These are phyloP conservation scores for Hoplostethus mediterraneus DNA, from an alignment of 2,797 vertebrate genomes.

Conservation along the genomic window DNA sequence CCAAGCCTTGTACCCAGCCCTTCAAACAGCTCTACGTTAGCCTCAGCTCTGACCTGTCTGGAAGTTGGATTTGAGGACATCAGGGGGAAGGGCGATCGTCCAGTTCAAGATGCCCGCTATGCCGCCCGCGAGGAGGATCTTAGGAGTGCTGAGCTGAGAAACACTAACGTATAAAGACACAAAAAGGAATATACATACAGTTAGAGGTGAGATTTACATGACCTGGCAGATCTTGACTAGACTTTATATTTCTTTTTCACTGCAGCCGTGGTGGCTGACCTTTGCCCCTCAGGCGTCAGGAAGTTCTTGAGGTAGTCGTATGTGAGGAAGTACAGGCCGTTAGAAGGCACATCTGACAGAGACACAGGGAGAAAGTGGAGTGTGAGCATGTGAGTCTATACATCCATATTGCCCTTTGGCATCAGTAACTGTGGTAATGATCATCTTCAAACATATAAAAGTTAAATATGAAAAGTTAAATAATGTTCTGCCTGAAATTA, in stretches of 20 bases:
- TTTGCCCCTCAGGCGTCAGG: conserved; percentile 83
- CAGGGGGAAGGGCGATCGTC: conserved; percentile 84
- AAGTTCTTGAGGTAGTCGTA: conserved; percentile 81
- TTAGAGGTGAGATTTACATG: background rate
- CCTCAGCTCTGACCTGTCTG: conserved; percentile 80
- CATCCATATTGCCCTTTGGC: background rate
- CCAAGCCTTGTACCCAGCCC: too few species aligned
- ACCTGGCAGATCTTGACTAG: background rate
- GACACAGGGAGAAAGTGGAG: background rate
- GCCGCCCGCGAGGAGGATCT: conserved; percentile 84
- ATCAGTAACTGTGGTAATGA: background rate
- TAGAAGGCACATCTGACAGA: conserved; percentile 82
- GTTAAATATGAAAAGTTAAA: background rate
- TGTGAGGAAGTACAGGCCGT: conserved; percentile 83
- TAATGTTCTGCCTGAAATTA: background rate
- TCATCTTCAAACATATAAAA: background rate
- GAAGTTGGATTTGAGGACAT: conserved; percentile 88
- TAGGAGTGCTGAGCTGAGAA: conserved; percentile 78
- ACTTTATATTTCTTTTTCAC: background rate
- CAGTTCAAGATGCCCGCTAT: conserved; percentile 85
- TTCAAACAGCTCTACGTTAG: background rate
- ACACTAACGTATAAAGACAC: conserved; percentile 54
- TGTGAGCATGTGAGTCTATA: background rate
- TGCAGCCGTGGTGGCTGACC: conserved; percentile 65
- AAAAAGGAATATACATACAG: background rate